These are phyloP conservation scores for Podotricha telesiphe DNA, from an alignment of 2,888 invertebrate species.

Conservation along the genomic window DNA sequence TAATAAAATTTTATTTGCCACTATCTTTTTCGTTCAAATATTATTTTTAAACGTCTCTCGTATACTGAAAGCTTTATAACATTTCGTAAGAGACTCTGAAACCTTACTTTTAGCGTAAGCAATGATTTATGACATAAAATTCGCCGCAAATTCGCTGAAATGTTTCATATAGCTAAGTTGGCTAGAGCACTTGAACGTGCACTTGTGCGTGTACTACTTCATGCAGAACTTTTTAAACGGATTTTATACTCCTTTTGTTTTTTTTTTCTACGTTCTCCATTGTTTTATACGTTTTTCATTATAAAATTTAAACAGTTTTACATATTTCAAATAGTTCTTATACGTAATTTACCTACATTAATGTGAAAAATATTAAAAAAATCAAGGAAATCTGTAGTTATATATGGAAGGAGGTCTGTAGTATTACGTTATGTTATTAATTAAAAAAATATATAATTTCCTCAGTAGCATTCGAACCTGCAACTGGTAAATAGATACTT, in stretches of 20 bases:
- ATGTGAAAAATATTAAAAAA: no score
- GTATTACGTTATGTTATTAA: no score
- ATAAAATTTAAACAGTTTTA: no score
- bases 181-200: constrained; percentile 10
- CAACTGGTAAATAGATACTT: no score
- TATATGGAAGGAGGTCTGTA: no score
- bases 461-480: no score
- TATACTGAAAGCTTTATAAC: not conserved
- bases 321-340: no score
- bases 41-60: not conserved
- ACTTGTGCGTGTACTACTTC: constrained; percentile 9
- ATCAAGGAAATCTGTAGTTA: no score
- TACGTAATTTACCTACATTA: no score
- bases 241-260: constrained; percentile 1
- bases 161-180: constrained; percentile 3
- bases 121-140: constrained; percentile 11
- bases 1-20: no score
- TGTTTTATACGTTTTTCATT: not conserved
- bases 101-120: not conserved
- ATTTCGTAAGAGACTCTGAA: not conserved
- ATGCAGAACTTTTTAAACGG: constrained; percentile 8
- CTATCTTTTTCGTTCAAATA: no score
- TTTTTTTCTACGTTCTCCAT: not conserved
- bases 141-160: not conserved
- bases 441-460: no score